Base-by-base conservation (phyloP, 1,140 invertebrate species). In the Chelonus insularis region DNA sequence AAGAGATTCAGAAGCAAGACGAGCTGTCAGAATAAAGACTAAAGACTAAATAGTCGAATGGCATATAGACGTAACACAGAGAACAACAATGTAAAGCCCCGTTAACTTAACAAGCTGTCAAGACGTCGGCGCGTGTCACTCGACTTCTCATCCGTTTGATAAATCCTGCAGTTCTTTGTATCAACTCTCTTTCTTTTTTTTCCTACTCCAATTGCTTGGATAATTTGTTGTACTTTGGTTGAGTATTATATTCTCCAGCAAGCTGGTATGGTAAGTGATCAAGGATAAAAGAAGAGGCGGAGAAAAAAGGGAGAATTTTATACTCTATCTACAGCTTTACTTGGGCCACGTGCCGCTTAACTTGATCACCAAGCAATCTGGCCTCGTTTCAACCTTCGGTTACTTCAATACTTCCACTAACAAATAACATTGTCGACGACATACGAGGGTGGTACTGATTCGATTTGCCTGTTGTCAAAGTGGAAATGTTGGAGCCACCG, bases 341-440 rank as follows among this genome's bases (percentile, higher is more conserved):
- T 47, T 60, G 69, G 65, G 68, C 71, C 80, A 82, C 80, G 80
- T 82, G 77, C 73, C 77, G 71, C 77, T 81, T 82, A 82, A 82
- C 80, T 80, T 79, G 78, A 82, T 82, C 80, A 82, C 72, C 70
- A 76, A 70, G 67, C 80, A 82, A 82, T 82, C 78, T 82, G 77
- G 76, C 75, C 79, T 80, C 78, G 76, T 82, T 81, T 81, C 79
- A 81, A 79, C 72, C 76, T 79, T 72, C 68, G 73, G 73, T 77
- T 80, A 76, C 75, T 79, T 73, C 74, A 73, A 75, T 73, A 76
- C 77, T 78, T 75, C 73, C 69, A 68, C 77, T 79, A 79, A 79
- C 78, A 79, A 80, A 80, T 78, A 81, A 80, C 70, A 80, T 81
- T 78, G 77, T 78, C 72, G 69, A 68, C 62, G 74, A 69, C 67